These are phyloP conservation scores for Betta splendens DNA, from an alignment of 2,797 vertebrate species.

Conservation along the genomic window DNA sequence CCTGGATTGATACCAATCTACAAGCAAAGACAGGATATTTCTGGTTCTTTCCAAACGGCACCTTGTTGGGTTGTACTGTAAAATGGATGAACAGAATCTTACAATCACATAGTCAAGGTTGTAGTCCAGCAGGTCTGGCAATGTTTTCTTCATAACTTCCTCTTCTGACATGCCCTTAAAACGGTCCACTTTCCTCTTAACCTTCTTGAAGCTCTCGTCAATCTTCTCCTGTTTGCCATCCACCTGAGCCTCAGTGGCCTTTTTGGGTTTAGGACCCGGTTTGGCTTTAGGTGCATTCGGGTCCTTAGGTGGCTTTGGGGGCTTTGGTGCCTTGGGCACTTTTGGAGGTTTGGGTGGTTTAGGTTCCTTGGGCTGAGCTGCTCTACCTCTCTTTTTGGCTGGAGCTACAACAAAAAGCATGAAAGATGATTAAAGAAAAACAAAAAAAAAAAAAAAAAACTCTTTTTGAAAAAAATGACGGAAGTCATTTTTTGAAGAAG, in stretches of 20 bases:
- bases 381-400: constrained; percentile 77
- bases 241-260: constrained; percentile 73
- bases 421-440: not conserved
- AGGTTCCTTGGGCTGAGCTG: constrained; percentile 72
- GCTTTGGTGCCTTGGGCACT: constrained; percentile 58
- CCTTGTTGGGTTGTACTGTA: not conserved
- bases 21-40: constrained; percentile 25
- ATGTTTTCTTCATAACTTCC: constrained; percentile 94
- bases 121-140: constrained; percentile 94
- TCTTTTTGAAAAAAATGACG: too few relatives aligned
- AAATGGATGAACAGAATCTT: constrained; percentile 60
- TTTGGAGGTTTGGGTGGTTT: constrained; percentile 46
- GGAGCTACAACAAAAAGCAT: constrained; percentile 56
- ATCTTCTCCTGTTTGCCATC: constrained; percentile 97
- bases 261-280: constrained; percentile 84
- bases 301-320: constrained; percentile 69
- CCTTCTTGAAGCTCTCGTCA: constrained; percentile 93
- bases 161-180: constrained; percentile 98
- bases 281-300: constrained; percentile 80
- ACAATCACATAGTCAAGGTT: constrained; percentile 99
- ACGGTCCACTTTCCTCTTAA: constrained; percentile 95
- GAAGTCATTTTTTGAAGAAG: not conserved
- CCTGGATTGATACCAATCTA: constrained; percentile 99
- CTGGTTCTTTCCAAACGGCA: not conserved
- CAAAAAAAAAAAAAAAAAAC: too few relatives aligned